A percentile compares a stretch with the other conserved stretches of the same genome.
Conservation (phyloP, 1,140 invertebrate species). For the Pemphigus obesinymphae region DNA sequence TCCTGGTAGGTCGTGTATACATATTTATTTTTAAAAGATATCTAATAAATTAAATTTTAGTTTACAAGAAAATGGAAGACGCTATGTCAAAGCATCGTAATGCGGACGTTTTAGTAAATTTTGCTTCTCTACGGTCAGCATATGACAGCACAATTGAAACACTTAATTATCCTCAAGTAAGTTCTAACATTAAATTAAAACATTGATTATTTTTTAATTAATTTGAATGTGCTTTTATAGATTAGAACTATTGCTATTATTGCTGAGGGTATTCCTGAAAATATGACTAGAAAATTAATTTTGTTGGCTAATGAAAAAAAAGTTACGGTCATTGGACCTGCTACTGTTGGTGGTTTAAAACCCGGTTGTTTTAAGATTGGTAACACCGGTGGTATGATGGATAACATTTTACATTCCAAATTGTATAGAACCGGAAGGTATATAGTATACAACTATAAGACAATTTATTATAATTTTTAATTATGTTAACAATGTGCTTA, state of each 20-base stretch:
- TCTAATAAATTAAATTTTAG: constrained; percentile 54
- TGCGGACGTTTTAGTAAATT: constrained; percentile 96
- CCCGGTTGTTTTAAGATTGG: constrained; percentile 99
- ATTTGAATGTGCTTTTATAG: constrained; percentile 49
- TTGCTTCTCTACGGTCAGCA: constrained; percentile 94
- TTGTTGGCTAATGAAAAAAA: constrained; percentile 75
- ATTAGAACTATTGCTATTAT: constrained; percentile 97
- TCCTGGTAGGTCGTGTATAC: constrained; percentile 55
- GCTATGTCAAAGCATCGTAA: constrained; percentile 93
- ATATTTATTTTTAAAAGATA: neutral
- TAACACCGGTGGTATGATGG: constrained; percentile 99
- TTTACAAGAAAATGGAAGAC: constrained; percentile 96
- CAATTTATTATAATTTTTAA: neutral
- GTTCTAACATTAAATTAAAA: neutral
- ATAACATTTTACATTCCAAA: constrained; percentile 97
- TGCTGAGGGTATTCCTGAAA: constrained; percentile 98
- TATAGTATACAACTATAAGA: neutral
- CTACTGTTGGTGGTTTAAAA: constrained; percentile 96
- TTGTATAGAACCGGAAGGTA: constrained; percentile 86
- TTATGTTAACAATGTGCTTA: constrained; percentile 48
- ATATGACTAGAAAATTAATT: constrained; percentile 93
- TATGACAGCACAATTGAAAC: constrained; percentile 96
- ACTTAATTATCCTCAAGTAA: constrained; percentile 78
- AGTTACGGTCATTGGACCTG: constrained; percentile 90
- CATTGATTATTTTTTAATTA: neutral